Base-by-base conservation (phyloP, 37 sponge, comb jelly and placozoan genomes). In the Hormiphora californensis region DNA sequence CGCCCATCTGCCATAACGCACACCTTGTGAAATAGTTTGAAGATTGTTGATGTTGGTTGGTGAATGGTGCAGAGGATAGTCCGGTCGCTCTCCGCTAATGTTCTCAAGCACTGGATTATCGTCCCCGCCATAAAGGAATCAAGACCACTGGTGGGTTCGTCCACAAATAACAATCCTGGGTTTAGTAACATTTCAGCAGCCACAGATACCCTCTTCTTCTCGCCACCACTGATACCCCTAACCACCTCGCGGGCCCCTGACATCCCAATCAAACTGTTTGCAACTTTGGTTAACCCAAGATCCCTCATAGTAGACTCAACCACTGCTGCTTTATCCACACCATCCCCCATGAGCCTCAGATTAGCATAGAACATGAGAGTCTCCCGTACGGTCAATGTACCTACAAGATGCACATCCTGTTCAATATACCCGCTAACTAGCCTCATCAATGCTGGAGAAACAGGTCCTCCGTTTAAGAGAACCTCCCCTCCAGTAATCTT, bases 41-140 rank as follows among this genome's bases (percentile, higher is more conserved):
- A 67, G 34, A 67, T 4, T 32, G 5, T 19, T 32, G 68, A 67
- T 30, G 38, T 15, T 5, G 68, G 68, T 30, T 67, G 68, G 30
- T 67, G 68, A 5, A 67, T 67, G 19, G 37, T 67, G 37, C 68
- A 67, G 7, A 67, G 36, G 31, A 67, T 67, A 36, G 68, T 67
- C 4, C 39, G 34, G 9, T 39, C 68, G 12, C 21, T 36, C 34
- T 34, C 37, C 31, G 68, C 35, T 19, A 67, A 19, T 7, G 31
- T 19, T 34, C 34, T 67, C 37, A 67, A 36, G 8, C 31, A 36
- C 34, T 30, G 8, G 38, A 67, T 35, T 30, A 67, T 39, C 4
- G 38, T 67, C 34, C 34, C 68, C 9, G 68, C 68, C 34, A 33
- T 67, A 39, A 67, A 67, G 19, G 31, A 28, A 30, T 67, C 68